Evolutionary conservation across 92 coral and sea anemone species (phyloP).

Genomic region (Porites cylindrica): DNA sequence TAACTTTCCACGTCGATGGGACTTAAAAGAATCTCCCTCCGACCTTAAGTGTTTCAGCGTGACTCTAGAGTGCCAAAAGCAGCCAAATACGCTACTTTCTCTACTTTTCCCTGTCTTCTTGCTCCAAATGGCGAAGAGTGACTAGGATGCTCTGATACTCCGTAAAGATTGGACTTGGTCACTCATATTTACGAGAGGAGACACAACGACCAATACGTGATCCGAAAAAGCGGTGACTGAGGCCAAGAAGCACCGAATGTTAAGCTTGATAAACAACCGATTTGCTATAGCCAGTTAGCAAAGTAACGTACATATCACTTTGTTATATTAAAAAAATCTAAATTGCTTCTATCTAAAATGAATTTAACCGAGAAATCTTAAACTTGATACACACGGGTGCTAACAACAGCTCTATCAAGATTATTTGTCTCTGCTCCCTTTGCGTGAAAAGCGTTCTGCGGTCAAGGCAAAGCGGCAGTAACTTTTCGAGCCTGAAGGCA

Average conservation of each 20-base stretch:
- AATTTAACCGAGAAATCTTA: conserved; percentile 4
- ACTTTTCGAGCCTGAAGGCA: no score
- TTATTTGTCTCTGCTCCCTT: no score
- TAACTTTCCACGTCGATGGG: conserved; percentile 7
- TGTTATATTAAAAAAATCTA: neutral
- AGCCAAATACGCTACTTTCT: conserved; percentile 3
- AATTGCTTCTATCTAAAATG: conserved; percentile 1
- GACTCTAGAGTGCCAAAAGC: conserved; percentile 50
- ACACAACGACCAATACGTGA: conserved; percentile 43
- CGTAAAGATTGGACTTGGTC: conserved; percentile 36
- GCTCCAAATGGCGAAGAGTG: conserved; percentile 21
- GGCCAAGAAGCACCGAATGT: neutral
- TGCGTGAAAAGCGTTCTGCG: no score
- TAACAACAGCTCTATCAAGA: neutral
- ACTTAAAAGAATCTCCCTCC: conserved; percentile 28
- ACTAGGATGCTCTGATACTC: conserved; percentile 21
- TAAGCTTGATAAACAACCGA: conserved; percentile 30
- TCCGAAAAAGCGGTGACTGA: neutral
- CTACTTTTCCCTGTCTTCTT: conserved; percentile 15
- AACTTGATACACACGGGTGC: neutral
- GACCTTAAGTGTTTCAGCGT: conserved; percentile 25
- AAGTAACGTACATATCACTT: conserved; percentile 21
- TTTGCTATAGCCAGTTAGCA: conserved; percentile 29
- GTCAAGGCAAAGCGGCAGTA: no score
- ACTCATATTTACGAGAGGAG: conserved; percentile 41